Evolutionary conservation across 2,113 vertebrate species (phyloP), one percentile per base, ranked within the genome.

Genomic region (Rafetus swinhoei): DNA sequence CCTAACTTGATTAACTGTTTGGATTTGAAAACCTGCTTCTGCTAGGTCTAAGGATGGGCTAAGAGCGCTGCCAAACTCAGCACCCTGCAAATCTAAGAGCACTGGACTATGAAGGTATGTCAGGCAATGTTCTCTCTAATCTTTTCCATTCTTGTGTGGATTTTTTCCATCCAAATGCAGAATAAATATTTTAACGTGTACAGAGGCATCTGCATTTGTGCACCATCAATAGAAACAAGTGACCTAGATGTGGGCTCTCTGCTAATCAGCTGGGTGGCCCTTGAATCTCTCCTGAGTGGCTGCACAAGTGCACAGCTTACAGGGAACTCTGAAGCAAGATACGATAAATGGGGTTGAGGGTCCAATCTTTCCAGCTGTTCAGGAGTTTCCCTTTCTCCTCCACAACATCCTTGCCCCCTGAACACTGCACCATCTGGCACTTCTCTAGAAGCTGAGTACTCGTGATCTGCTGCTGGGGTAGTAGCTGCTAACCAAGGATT

Each of bases 71-170:
- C 35, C 69, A 80, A 50, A 9, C 0, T 1, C 16, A 3, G 22
- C 1, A 0, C 6, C 13, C 16, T 6, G 65, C 6, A 45, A 85
- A 72, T 25, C 0, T 2, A 32, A 55, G 22, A 0, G 6, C 1
- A 82, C n/a, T 25, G 11, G 18, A 50, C 60, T 2, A 1, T 6
- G 6, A 19, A 7, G 22, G 50, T 54, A 14, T 54, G 53, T 54
- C 53, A 54, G 14, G 53, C 53, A 54, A 54, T 54, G 53, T 54
- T 12, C 53, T 12, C 53, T 54, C 53, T 54, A 54, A 54, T 54
- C 14, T 54, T 54, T 54, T 54, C 14, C 53, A 54, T 54, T 14
- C 14, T 10, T 54, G 53, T 54, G 53, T 54, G 53, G 53, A 45
- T 45, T 45, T 45, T 45, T 45, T 45, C 45, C 45, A 45, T 45